phyloP scores from a whole-genome alignment of 2,113 vertebrate species.

The Gadus chalcogrammus region DNA sequence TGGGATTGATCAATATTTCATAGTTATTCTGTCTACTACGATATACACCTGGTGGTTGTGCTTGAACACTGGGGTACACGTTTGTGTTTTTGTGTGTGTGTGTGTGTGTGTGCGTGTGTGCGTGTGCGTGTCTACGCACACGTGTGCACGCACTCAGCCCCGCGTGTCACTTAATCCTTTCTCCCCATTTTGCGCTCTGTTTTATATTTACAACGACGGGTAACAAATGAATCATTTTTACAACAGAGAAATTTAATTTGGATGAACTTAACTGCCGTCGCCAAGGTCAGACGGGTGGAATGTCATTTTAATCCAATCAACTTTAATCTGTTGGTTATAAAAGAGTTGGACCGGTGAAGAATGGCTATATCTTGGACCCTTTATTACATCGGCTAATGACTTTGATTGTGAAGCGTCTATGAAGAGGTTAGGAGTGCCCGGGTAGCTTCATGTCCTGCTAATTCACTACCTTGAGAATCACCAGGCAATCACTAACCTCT shows the following conservation, averaged over 20 bases:
- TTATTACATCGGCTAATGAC: constrained; percentile 78
- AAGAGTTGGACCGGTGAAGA: constrained; percentile 79
- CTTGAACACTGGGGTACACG: too few species aligned
- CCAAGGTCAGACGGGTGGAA: constrained; percentile 79
- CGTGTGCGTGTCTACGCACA: background rate
- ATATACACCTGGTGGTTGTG: background rate
- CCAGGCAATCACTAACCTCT: constrained; percentile 26
- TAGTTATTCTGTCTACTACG: background rate
- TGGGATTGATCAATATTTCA: too few species aligned
- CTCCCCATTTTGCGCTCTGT: constrained; percentile 53
- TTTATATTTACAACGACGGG: constrained; percentile 75
- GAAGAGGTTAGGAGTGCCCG: constrained; percentile 68
- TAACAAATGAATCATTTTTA: constrained; percentile 80
- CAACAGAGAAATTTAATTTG: constrained; percentile 79
- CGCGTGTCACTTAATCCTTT: constrained; percentile 66
- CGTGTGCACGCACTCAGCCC: constrained; percentile 18
- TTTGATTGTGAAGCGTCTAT: constrained; percentile 73
- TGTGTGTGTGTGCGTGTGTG: constrained; percentile 13
- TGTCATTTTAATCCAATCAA: constrained; percentile 83
- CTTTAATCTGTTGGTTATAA: constrained; percentile 81
- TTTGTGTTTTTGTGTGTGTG: too few species aligned
- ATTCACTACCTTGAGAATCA: constrained; percentile 46
- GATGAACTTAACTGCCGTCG: constrained; percentile 75
- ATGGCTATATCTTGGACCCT: constrained; percentile 76
- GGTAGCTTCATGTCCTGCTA: constrained; percentile 51